A percentile compares a stretch with the other conserved stretches of the same genome.
Conservation (phyloP, 1,140 invertebrate genomes). For the Dryas iulia region DNA sequence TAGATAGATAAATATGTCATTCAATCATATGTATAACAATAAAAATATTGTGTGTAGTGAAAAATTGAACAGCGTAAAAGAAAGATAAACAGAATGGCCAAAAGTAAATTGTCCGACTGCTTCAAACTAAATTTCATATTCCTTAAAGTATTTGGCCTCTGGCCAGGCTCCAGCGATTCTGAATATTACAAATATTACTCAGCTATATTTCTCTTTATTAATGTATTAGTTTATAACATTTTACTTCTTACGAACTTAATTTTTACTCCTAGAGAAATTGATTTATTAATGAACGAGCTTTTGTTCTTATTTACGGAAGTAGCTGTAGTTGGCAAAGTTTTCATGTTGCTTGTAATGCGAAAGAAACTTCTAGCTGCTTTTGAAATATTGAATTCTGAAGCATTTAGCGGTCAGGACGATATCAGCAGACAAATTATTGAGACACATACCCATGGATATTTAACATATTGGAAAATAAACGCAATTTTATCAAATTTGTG, state of each 20-base stretch:
- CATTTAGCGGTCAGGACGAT: conserved; percentile 47
- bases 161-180: conserved; percentile 34
- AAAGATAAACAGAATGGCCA: conserved; percentile 13
- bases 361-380: conserved; percentile 50
- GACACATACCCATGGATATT: conserved; percentile 40
- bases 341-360: conserved; percentile 48
- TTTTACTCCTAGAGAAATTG: conserved; percentile 51
- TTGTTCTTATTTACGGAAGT: conserved; percentile 63
- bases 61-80: not conserved
- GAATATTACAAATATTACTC: conserved; percentile 56
- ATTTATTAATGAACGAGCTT: conserved; percentile 53
- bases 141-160: conserved; percentile 54
- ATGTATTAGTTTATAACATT: conserved; percentile 42
- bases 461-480: conserved; percentile 43
- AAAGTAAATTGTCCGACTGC: conserved; percentile 31
- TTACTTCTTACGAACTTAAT: conserved; percentile 51
- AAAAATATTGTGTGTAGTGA: not conserved
- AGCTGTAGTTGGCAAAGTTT: conserved; percentile 45
- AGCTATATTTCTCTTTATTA: conserved; percentile 42
- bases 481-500: conserved; percentile 42
- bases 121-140: conserved; percentile 46
- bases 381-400: conserved; percentile 45
- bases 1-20: not conserved
- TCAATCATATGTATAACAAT: not conserved
- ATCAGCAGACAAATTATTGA: conserved; percentile 39